phyloP scores from a whole-genome alignment of 1,140 invertebrate genomes.

The Chironomus striatipennis region DNA sequence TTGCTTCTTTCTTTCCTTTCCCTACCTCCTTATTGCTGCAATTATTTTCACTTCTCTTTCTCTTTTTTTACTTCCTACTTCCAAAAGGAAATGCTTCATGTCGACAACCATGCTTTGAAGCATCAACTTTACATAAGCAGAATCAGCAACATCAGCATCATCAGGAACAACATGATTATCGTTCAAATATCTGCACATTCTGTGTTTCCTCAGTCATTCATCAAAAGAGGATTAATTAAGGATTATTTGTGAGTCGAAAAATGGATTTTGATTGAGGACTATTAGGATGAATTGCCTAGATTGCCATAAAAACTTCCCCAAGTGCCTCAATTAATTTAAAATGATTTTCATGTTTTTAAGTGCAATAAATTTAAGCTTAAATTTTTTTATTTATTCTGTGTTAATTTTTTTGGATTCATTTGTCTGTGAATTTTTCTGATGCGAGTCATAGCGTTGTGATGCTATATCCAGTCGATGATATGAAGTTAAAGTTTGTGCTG shows the following conservation, averaged over 20 bases:
- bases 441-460: neutral
- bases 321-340: neutral
- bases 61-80: constrained; percentile 25
- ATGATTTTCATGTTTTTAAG: too few species aligned
- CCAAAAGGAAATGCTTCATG: constrained; percentile 26
- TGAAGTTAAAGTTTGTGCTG: constrained; percentile 18
- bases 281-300: too few species aligned
- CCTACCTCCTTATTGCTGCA: neutral
- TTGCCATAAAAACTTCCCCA: neutral
- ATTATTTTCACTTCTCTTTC: constrained; percentile 24
- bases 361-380: neutral
- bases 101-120: constrained; percentile 22
- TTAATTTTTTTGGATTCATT: neutral
- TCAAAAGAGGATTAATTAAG: neutral
- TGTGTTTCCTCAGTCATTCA: constrained; percentile 24
- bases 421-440: neutral
- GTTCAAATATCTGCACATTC: constrained; percentile 28
- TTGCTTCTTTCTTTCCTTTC: neutral
- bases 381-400: neutral
- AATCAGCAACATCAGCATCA: neutral
- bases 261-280: neutral
- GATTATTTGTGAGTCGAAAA: neutral
- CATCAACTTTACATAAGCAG: constrained; percentile 23
- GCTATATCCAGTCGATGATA: constrained; percentile 17
- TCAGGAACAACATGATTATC: constrained; percentile 24